phyloP scores from a whole-genome alignment of 2,113 vertebrate genomes.

The Malurus elegans region DNA sequence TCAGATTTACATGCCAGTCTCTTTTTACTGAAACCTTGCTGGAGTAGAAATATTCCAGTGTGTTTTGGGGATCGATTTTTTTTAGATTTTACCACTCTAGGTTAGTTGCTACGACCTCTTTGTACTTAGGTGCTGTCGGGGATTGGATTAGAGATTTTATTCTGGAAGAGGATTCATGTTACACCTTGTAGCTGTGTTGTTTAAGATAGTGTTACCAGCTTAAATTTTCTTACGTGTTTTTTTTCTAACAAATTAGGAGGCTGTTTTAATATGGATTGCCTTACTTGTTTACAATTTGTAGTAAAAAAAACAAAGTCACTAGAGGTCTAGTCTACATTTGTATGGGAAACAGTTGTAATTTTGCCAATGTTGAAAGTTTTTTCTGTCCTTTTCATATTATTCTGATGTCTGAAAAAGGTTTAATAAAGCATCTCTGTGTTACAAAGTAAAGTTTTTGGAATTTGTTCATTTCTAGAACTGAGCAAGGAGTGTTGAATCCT shows the following conservation, averaged over 20 bases:
- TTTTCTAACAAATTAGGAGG: constrained; percentile 68
- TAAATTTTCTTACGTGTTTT: constrained; percentile 26
- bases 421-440: background rate
- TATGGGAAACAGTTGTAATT: background rate
- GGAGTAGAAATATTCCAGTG: constrained; percentile 58
- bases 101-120: constrained; percentile 57
- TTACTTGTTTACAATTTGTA: constrained; percentile 35
- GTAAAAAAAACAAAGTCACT: background rate
- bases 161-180: constrained; percentile 12
- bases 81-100: constrained; percentile 28
- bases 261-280: constrained; percentile 49
- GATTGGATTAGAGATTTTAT: constrained; percentile 54
- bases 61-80: constrained; percentile 55
- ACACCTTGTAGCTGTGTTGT: constrained; percentile 53
- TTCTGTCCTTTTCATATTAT: background rate
- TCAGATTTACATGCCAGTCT: constrained; percentile 22
- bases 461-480: background rate
- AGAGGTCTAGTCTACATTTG: background rate
- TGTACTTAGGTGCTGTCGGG: constrained; percentile 70
- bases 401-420: background rate
- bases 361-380: background rate
- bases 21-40: constrained; percentile 50
- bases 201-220: constrained; percentile 69
- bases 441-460: background rate
- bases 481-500: background rate